Conservation (phyloP, 2,797 vertebrate genomes). For the Halcyon chelicuti region DNA sequence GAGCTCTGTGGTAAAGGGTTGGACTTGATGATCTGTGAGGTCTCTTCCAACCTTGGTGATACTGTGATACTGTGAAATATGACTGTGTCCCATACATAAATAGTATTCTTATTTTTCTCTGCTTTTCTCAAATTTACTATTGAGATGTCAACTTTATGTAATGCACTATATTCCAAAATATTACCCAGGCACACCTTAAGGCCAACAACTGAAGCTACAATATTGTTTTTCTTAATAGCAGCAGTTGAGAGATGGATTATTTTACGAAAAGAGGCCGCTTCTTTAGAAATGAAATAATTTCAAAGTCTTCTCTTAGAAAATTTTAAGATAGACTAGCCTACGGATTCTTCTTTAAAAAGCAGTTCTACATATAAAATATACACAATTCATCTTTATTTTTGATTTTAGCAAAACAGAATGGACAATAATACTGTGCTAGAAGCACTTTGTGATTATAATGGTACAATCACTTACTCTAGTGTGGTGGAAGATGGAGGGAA, state of each 20-base stretch:
- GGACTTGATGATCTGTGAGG: no score
- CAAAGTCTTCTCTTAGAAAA: background rate
- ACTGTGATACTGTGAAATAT: no score
- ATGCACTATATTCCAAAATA: background rate
- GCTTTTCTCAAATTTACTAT: background rate
- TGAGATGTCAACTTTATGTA: background rate
- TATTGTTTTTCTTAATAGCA: background rate
- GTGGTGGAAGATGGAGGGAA: background rate
- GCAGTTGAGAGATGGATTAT: background rate
- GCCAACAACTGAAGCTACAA: background rate
- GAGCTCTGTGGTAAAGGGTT: no score
- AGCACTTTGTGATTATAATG: background rate
- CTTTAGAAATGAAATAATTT: background rate
- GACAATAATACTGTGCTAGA: background rate
- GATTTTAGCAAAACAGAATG: background rate
- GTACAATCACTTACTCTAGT: background rate
- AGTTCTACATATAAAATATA: background rate
- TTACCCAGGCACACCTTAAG: background rate
- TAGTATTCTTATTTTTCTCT: fast-evolving
- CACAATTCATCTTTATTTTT: background rate
- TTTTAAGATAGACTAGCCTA: background rate
- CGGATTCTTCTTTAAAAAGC: background rate
- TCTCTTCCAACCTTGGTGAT: no score
- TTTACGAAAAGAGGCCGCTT: background rate
- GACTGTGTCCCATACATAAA: background rate